phyloP scores from a whole-genome alignment of 2,113 vertebrate genomes.

The Sprattus sprattus region DNA sequence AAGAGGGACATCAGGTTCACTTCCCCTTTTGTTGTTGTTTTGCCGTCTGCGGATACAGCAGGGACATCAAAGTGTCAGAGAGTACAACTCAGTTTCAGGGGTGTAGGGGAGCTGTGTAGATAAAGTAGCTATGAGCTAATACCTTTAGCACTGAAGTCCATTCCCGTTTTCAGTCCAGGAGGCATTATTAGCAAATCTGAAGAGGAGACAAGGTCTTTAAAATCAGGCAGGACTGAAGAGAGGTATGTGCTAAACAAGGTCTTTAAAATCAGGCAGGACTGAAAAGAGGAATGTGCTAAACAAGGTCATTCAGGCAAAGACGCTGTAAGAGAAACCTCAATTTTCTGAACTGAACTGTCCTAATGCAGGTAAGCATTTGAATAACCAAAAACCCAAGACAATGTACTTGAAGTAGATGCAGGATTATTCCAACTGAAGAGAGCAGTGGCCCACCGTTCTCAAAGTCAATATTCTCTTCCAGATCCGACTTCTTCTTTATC shows the following conservation, averaged over 20 bases:
- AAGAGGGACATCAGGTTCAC: slow-evolving; percentile 81
- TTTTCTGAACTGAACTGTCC: background rate
- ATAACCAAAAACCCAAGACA: background rate
- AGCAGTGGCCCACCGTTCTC: slow-evolving; percentile 31
- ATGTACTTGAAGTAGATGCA: background rate
- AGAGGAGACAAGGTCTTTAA: background rate
- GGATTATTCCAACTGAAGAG: background rate
- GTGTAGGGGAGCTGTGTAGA: background rate
- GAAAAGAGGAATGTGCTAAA: background rate
- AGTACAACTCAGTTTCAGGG: background rate
- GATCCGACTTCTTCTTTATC: slow-evolving; percentile 72
- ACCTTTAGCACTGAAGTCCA: slow-evolving; percentile 82
- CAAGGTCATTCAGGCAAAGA: background rate
- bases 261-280: background rate
- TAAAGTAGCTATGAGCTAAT: background rate
- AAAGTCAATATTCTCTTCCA: slow-evolving; percentile 84
- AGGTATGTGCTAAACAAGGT: background rate
- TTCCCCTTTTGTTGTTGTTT: slow-evolving; percentile 57
- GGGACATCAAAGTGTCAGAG: background rate
- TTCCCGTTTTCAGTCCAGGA: slow-evolving; percentile 81
- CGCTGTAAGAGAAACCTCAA: too few species aligned
- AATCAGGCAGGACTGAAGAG: background rate
- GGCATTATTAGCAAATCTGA: slow-evolving; percentile 80
- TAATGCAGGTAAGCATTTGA: background rate
- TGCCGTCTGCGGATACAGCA: slow-evolving; percentile 57